Percentiles rank a stretch among this genome's conserved stretches.
phyloP scores from a whole-genome alignment of 2,888 invertebrate genomes.

The Hedychridium roseum region DNA sequence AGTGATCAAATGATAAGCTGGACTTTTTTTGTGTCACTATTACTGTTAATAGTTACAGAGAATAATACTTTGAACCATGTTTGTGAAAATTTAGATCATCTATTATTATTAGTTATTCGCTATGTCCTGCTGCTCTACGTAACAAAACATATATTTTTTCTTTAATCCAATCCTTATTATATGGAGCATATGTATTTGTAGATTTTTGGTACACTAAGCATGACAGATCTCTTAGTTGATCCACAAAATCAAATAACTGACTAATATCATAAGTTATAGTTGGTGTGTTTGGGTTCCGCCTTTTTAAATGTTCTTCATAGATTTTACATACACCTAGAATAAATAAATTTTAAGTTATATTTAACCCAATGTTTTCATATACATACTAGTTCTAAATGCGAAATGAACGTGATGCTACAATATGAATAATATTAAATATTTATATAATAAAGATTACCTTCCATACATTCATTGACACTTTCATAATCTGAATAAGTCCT shows the following conservation, averaged over 20 bases:
- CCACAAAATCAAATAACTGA: constrained; percentile 97
- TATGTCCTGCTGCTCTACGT: constrained; percentile 85
- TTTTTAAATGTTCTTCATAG: constrained; percentile 97
- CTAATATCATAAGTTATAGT: constrained; percentile 98
- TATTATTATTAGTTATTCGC: constrained; percentile 35
- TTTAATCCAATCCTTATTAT: constrained; percentile 99
- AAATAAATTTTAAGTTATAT: constrained; percentile 3
- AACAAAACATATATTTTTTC: constrained; percentile 96
- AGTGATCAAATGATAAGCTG: too few relatives aligned
- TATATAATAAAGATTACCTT: constrained; percentile 77
- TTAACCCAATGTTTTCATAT: neutral
- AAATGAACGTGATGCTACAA: constrained; percentile 3
- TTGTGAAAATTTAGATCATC: constrained; percentile 28
- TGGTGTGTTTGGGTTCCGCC: constrained; percentile 92
- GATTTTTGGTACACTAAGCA: constrained; percentile 96
- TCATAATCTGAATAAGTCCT: constrained; percentile 99
- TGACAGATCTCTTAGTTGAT: constrained; percentile 92
- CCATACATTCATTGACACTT: constrained; percentile 97
- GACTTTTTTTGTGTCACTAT: too few relatives aligned
- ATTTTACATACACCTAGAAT: constrained; percentile 90
- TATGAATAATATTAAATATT: constrained; percentile 5
- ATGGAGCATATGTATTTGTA: constrained; percentile 95
- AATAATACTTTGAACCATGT: too few relatives aligned
- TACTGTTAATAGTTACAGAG: too few relatives aligned
- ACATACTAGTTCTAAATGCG: neutral